These are phyloP conservation scores for Gracilinanus agilis DNA, from an alignment of 2,113 vertebrate genomes.

Conservation along the genomic window DNA sequence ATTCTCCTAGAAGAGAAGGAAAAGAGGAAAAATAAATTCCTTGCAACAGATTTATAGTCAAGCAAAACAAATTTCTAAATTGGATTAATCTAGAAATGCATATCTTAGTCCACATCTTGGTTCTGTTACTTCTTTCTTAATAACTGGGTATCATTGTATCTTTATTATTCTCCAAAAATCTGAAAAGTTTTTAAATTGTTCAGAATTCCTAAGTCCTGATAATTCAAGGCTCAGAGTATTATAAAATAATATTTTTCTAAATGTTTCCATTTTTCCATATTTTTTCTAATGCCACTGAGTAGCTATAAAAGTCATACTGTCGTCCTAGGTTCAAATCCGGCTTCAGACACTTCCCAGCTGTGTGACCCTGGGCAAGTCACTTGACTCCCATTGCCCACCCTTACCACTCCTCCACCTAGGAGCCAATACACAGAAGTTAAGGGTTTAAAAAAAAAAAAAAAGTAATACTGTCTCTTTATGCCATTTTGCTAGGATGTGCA, in stretches of 20 bases:
- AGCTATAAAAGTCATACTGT: not conserved
- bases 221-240: not conserved
- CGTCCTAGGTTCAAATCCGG: no score
- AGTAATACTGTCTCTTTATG: not conserved
- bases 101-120: not conserved
- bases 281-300: not conserved
- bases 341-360: no score
- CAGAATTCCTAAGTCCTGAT: not conserved
- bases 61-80: not conserved
- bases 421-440: no score
- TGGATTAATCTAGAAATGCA: not conserved
- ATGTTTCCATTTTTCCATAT: not conserved
- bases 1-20: not conserved
- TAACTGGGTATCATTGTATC: not conserved
- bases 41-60: not conserved
- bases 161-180: not conserved
- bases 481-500: not conserved
- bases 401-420: no score
- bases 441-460: no score
- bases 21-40: not conserved
- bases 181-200: not conserved
- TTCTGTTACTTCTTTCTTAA: not conserved
- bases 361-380: no score
- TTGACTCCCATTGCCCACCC: no score
- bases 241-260: not conserved